Evolutionary conservation across 2,888 invertebrate species (phyloP).

Genomic region (Abrostola triplasia): DNA sequence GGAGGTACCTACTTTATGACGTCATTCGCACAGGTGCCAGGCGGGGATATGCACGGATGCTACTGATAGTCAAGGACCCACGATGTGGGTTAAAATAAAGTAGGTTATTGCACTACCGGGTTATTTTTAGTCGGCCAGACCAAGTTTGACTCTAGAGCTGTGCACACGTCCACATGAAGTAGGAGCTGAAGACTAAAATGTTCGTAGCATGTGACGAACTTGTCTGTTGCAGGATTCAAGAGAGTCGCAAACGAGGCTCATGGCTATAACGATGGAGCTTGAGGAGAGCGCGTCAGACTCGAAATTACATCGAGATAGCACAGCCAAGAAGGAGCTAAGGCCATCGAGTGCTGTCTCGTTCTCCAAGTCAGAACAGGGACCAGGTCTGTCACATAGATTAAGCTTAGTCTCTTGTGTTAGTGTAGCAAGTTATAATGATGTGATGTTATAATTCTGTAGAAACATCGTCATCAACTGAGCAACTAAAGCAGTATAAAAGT

Average conservation of each 20-base stretch:
- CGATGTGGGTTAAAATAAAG: conserved; percentile 86
- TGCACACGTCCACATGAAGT: conserved; percentile 67
- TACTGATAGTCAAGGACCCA: conserved; percentile 80
- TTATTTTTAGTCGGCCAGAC: conserved; percentile 78
- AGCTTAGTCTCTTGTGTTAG: not conserved
- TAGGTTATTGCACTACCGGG: conserved; percentile 86
- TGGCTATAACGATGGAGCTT: conserved; percentile 86
- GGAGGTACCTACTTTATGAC: conserved; percentile 76
- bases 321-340: conserved; percentile 78
- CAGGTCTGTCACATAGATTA: conserved; percentile 65
- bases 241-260: conserved; percentile 64
- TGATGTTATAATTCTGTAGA: conserved; percentile 49
- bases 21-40: conserved; percentile 84
- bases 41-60: conserved; percentile 79
- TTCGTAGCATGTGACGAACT: conserved; percentile 47
- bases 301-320: conserved; percentile 82
- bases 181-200: conserved; percentile 62
- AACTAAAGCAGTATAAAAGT: conserved; percentile 82
- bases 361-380: conserved; percentile 82
- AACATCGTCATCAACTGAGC: conserved; percentile 76
- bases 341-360: conserved; percentile 81
- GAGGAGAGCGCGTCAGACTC: conserved; percentile 85
- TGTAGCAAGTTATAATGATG: not conserved
- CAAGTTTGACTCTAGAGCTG: conserved; percentile 65
- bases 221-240: conserved; percentile 72